Evolutionary conservation across 2,888 invertebrate species (phyloP), one percentile per base, ranked within the genome.

Genomic region (Strigamia crassipes): DNA sequence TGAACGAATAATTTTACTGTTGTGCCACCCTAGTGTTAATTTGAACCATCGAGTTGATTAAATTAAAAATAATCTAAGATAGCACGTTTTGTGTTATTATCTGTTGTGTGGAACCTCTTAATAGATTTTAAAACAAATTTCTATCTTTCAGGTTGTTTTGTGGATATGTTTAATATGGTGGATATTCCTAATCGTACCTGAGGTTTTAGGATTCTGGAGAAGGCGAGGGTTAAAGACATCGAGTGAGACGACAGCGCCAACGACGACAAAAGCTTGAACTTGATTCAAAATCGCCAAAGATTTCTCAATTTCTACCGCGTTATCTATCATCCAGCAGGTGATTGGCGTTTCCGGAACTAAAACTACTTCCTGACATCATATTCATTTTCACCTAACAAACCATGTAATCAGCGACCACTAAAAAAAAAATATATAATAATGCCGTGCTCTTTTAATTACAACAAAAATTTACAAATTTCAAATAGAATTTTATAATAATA

Each of bases 401-500:
- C 27, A 27, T 27, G 3, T 27, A 56, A 2, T 56, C n/a, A 56
- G 56, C 56, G n/a, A 56, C 56, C 18, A 56, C 56, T 1, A 56
- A 56, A 21, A 38, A 38, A 27, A 27, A 27, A 27, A 27, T 2
- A 2, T 2, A 27, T 27, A 27, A 31, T 73, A 73, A 73, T 73
- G 73, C 73, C 15, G 73, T 73, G 73, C 73, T 73, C 27, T 73
- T 73, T 73, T 73, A 73, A 73, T 73, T 73, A 31, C 27, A 73
- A 73, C 31, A 73, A 73, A 56, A 73, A 73, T 73, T 27, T 73
- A 73, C 73, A 73, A 73, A 73, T 73, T 31, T 73, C 73, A 73
- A 73, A 73, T 27, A 73, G 15, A 56, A 56, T 56, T 56, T 18
- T 2, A 18, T 56, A 56, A 56, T 56, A 56, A 56, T 56, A 56